These are phyloP conservation scores for Scophthalmus maximus DNA, from an alignment of 2,113 vertebrate genomes.

Conservation along the genomic window DNA sequence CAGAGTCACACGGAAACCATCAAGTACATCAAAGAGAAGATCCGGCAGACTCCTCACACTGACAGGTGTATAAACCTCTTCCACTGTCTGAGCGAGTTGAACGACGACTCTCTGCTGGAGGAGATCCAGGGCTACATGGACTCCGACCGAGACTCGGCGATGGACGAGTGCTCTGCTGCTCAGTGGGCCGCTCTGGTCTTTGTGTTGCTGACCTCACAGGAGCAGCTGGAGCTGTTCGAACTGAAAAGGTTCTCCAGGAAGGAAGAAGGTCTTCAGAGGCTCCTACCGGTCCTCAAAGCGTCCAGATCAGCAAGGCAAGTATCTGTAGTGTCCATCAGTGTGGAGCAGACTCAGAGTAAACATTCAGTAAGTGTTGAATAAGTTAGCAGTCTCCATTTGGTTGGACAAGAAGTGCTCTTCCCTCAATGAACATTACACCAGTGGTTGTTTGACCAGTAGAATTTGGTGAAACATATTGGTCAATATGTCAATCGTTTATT, in stretches of 20 bases:
- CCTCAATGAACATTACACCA: no score
- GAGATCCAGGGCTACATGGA: constrained; percentile 8
- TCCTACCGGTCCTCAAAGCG: constrained; percentile 29
- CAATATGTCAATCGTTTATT: no score
- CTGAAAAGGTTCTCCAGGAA: constrained; percentile 29
- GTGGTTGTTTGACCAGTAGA: no score
- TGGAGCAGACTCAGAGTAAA: no score
- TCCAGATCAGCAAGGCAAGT: constrained; percentile 23
- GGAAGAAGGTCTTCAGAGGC: not conserved
- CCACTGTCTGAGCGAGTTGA: no score
- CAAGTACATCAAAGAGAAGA: constrained; percentile 8
- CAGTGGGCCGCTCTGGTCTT: constrained; percentile 37
- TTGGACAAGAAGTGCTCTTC: no score
- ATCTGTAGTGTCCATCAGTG: no score
- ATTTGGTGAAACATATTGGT: no score
- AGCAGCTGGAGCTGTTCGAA: not conserved
- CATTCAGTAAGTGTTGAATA: no score
- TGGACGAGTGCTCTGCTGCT: not conserved
- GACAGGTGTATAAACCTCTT: constrained; percentile 32
- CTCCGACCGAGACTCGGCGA: not conserved
- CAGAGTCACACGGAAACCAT: constrained; percentile 9
- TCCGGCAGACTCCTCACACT: not conserved
- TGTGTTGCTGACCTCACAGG: constrained; percentile 22
- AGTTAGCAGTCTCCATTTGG: no score
- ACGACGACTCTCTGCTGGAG: constrained; percentile 4